phyloP scores from a whole-genome alignment of 2,888 invertebrate genomes.

The Macrosiphum euphorbiae region DNA sequence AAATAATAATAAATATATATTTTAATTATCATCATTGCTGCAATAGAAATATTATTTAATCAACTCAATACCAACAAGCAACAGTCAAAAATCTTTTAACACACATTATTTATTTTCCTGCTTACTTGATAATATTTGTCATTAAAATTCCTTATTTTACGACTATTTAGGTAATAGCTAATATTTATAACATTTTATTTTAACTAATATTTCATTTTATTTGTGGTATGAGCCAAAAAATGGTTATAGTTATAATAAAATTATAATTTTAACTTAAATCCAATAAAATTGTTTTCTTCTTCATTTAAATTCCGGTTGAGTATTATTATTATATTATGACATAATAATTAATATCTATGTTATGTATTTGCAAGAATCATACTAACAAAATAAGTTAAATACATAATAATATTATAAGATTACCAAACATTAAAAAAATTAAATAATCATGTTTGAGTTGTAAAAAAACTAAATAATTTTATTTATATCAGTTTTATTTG shows the following conservation, averaged over 20 bases:
- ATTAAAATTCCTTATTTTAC: neutral
- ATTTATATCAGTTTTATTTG: neutral
- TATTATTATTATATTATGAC: neutral
- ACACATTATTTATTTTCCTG: neutral
- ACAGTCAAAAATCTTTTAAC: neutral
- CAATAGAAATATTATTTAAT: constrained; percentile 8
- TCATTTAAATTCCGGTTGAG: neutral
- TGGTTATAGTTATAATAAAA: no score
- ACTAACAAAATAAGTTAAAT: neutral
- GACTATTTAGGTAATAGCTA: no score
- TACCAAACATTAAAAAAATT: neutral
- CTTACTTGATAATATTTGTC: neutral
- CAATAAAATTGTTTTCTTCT: neutral
- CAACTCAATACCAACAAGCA: neutral
- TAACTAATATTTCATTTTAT: no score
- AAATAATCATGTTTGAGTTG: neutral
- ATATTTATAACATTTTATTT: no score
- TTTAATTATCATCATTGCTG: neutral
- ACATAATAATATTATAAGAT: neutral
- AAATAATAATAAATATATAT: no score
- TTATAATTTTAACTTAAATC: neutral
- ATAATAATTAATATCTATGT: neutral
- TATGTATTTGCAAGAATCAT: neutral
- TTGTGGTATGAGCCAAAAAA: no score
- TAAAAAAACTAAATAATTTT: neutral